Base-by-base conservation (phyloP, 2,888 invertebrate species). In the Mythimna loreyi region DNA sequence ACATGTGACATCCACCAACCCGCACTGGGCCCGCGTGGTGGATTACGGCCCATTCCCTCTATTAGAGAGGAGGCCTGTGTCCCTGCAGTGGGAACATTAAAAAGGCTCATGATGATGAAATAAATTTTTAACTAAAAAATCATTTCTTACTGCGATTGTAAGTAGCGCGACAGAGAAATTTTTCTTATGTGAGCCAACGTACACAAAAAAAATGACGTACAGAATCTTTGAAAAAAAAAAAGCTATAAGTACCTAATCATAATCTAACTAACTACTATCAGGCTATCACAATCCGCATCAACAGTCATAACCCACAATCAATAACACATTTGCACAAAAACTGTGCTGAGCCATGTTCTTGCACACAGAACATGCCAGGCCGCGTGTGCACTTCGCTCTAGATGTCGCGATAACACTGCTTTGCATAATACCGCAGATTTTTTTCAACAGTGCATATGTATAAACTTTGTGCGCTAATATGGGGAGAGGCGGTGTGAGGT, bases 361-460 rank as follows among this genome's bases (percentile, higher is more conserved):
- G 82, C 76, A 68, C 73, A 81, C 81, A 79, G 82, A 82, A 84
- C 92, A 90, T 89, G 90, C 86, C 78, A 86, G 74, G 25, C 87
- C 91, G 91, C 93, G 93, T 93, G 93, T 89, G 87, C 86, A 81
- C 66, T 77, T 62, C 81, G 72, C 78, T 82, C 87, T 86, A 90
- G 93, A 93, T 93, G 78, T 16, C 21, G 67, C 91, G 94, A 94
- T 94, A 94, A 74, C 49, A 62, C 83, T 87, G 84, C 86, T 95
- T 95, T 94, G 91, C 94, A 95, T 95, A 94, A 92, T 91, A 90
- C 94, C 91, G 94, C 95, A 94, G 90, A 92, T 93, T 94, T 95
- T 93, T 94, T 92, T 90, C 87, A 86, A 90, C 89, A 90, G 91
- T 89, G 90, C 91, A 92, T 89, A 92, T 86, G 89, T 91, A 91